Conservation (phyloP, 2,888 invertebrate genomes). For the Drosophila niveifrons region DNA sequence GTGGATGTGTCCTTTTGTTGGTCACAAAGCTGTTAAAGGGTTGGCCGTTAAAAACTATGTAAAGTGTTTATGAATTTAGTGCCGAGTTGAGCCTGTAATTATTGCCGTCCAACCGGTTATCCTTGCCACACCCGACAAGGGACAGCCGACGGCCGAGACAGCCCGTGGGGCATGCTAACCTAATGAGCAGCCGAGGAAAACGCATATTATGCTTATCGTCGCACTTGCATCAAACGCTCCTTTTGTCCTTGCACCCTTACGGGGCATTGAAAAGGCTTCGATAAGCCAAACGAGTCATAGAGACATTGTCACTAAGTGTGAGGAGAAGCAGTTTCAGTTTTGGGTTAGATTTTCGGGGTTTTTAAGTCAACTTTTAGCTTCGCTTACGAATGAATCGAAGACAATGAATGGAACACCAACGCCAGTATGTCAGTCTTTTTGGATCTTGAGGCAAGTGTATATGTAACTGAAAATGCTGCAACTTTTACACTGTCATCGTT, state of each 20-base stretch:
- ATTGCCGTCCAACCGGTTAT: slow-evolving; percentile 59
- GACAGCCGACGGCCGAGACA: slow-evolving; percentile 3
- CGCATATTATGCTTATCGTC: slow-evolving; percentile 78
- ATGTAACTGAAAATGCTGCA: slow-evolving; percentile 38
- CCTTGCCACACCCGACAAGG: slow-evolving; percentile 25
- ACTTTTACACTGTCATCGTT: slow-evolving; percentile 80
- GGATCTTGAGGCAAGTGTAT: slow-evolving; percentile 51
- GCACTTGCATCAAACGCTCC: slow-evolving; percentile 69
- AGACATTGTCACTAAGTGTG: neutral
- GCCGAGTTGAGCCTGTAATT: slow-evolving; percentile 63
- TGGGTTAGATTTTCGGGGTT: slow-evolving; percentile 54
- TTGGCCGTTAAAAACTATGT: slow-evolving; percentile 71
- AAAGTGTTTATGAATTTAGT: slow-evolving; percentile 82
- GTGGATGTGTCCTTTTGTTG: slow-evolving; percentile 71
- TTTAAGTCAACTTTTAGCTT: slow-evolving; percentile 65
- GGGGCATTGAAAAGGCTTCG: slow-evolving; percentile 68
- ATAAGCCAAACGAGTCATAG: slow-evolving; percentile 56
- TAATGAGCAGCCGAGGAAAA: slow-evolving; percentile 82
- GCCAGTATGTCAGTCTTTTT: slow-evolving; percentile 9
- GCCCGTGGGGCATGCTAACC: slow-evolving; percentile 50
- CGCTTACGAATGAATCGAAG: slow-evolving; percentile 64
- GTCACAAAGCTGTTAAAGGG: slow-evolving; percentile 50
- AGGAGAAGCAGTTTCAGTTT: slow-evolving; percentile 25
- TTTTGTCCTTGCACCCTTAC: slow-evolving; percentile 34
- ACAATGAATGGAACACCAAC: slow-evolving; percentile 49